Base-by-base conservation (phyloP, 1,140 invertebrate genomes). In the Holcopasites calliopsidis region DNA sequence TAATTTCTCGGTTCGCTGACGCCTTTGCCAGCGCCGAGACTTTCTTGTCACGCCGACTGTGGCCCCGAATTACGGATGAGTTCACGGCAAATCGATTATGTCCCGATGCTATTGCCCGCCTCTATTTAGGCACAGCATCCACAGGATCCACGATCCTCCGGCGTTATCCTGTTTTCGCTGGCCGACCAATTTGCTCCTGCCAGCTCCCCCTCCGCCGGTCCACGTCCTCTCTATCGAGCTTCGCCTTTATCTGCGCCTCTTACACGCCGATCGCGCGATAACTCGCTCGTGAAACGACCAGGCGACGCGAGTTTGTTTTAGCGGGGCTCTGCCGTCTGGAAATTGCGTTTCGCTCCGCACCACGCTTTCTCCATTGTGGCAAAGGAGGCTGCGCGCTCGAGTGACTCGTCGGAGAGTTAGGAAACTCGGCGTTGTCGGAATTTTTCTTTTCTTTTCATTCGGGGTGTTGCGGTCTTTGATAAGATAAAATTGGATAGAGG, bases 1-100 rank as follows among this genome's bases (percentile, higher is more conserved):
- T 92, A 92, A 92, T 92, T 92, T 92, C 91, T 89, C 91, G 91
- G 86, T 92, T 80, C 87, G 90, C 76, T 92, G 90, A 87, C 87
- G 89, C 89, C 89, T 92, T 92, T 92, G 89, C 87, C 71, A 70
- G 60, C 57, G 72, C 61, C 77, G 86, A 88, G 89, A 90, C 88
- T 90, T 91, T 91, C 91, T 91, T 91, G 91, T 92, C 90, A 89
- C 90, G 90, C 85, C 82, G 87, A 90, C 88, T 89, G 83, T 84
- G 83, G 87, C 76, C 61, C 58, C 89, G 86, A 91, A 89, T 91
- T 88, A 92, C 91, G 90, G 87, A 87, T 91, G 87, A 89, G 83
- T 91, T 91, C 88, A 91, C 90, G 86, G 88, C 85, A 90, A 91
- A 91, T 92, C 90, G 90, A 92, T 92, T 92, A 92, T 83, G 76